Conservation (phyloP, 2,113 vertebrate species). For the Trogon surrucura region DNA sequence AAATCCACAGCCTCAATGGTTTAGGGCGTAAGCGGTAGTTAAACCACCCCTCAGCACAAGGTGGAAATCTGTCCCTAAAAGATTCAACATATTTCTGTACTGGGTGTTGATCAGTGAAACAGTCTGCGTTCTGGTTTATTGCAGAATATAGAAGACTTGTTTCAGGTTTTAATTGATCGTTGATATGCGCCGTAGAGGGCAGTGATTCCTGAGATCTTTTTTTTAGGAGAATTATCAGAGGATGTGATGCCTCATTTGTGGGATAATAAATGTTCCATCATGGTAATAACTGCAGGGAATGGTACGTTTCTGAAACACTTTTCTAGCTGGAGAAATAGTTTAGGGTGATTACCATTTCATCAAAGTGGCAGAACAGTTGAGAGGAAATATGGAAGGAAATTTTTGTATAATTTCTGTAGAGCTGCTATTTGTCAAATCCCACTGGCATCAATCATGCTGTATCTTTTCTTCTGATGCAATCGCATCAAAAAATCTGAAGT, state of each 20-base stretch:
- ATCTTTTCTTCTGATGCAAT: slow-evolving; percentile 32
- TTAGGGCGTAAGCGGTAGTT: fast-evolving
- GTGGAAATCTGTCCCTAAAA: background rate
- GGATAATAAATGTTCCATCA: background rate
- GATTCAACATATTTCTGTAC: background rate
- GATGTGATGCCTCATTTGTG: slow-evolving; percentile 18
- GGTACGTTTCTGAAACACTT: slow-evolving; percentile 24
- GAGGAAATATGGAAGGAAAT: slow-evolving; percentile 50
- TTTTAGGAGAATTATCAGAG: background rate
- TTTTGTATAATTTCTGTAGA: slow-evolving; percentile 46
- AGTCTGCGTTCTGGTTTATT: background rate
- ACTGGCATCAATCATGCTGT: slow-evolving; percentile 2
- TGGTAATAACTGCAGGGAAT: slow-evolving; percentile 26
- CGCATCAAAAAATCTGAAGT: background rate
- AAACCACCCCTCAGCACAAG: background rate
- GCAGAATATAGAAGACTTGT: background rate
- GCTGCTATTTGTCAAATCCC: slow-evolving; percentile 34
- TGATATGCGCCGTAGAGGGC: background rate
- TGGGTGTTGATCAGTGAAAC: background rate
- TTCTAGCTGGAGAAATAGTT: slow-evolving; percentile 40
- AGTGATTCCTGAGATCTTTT: background rate
- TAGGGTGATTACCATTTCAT: slow-evolving; percentile 60
- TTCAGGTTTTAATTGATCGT: background rate
- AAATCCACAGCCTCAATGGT: background rate
- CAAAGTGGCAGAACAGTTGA: slow-evolving; percentile 50